Evolutionary conservation across 2,888 invertebrate species (phyloP), one percentile per base, ranked within the genome.

Genomic region (Athalia rosae): DNA sequence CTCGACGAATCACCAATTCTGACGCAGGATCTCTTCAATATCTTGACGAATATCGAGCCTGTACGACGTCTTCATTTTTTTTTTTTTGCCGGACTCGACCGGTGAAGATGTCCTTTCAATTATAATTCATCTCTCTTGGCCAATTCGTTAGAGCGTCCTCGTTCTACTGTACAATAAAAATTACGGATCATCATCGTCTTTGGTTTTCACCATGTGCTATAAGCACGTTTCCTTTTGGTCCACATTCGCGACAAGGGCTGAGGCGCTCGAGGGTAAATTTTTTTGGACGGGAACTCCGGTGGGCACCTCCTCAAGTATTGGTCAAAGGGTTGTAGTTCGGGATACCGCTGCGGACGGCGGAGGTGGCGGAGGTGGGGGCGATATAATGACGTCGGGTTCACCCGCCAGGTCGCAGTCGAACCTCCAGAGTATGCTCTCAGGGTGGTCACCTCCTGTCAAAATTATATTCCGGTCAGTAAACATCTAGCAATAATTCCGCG

Each of bases 371-470:
- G 87, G 87, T 15, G 88, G 87, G 8, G 85, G 84, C 69, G 89
- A 89, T 79, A 88, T 88, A 79, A 89, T 86, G 79, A 89, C 88
- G 81, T 89, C 89, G 48, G 89, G 89, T 77, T 89, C 89, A 87
- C 87, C 89, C 82, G 88, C 88, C 80, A 89, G 85, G 82, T 89
- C 89, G 87, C 88, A 88, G 81, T 89, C 89, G 85, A 89, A 89
- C 87, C 88, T 88, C 89, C 89, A 89, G 76, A 89, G 83, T 79
- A 89, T 88, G 82, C 85, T 89, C 83, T 89, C 89, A 88, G 89
- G 85, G 81, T 89, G 87, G 89, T 89, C 89, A 89, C 87, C 89
- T 89, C 88, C 89, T 89, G 82, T 4, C 6, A 9, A 69, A 67
- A 56, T 59, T 71, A 71, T 71, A 45, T 11, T 8, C n/a, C 43